Conservation (phyloP, 2,797 vertebrate genomes). For the Steatocranus sp. region DNA sequence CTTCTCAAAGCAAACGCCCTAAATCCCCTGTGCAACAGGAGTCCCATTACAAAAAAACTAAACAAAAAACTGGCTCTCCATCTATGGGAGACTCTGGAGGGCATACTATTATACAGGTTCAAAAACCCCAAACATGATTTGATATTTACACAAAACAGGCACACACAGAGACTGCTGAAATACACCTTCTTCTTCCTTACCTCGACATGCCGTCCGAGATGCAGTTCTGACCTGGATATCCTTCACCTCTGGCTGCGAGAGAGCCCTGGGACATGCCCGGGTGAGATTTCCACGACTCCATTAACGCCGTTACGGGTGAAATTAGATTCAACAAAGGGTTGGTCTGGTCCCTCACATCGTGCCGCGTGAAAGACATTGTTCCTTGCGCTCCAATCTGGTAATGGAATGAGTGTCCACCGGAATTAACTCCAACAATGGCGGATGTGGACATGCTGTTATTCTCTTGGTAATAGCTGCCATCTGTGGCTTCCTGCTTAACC, state of each 20-base stretch:
- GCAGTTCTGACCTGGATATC: conserved; percentile 91
- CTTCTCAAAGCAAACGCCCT: conserved; percentile 52
- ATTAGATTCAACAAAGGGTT: conserved; percentile 97
- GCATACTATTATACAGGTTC: background rate
- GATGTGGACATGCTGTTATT: conserved; percentile 87
- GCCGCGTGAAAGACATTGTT: conserved; percentile 93
- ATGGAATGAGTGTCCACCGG: conserved; percentile 98
- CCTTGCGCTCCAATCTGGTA: conserved; percentile 99
- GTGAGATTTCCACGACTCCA: conserved; percentile 94
- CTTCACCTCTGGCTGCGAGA: conserved; percentile 86
- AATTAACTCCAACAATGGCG: conserved; percentile 98
- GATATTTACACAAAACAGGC: background rate
- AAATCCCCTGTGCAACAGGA: conserved; percentile 35
- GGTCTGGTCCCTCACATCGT: conserved; percentile 89
- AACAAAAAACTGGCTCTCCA: background rate
- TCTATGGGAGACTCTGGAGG: conserved; percentile 19
- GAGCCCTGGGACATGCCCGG: conserved; percentile 78
- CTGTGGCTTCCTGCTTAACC: conserved; percentile 94
- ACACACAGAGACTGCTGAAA: background rate
- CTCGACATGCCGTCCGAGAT: conserved; percentile 89
- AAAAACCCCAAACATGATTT: fast-evolving
- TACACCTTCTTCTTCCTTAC: conserved; percentile 57
- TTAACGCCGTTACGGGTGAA: conserved; percentile 89
- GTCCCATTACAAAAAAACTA: conserved; percentile 5
- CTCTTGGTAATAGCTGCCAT: conserved; percentile 94